Evolutionary conservation across 2,113 vertebrate species (phyloP).

Genomic region (Lagenorhynchus albirostris): DNA sequence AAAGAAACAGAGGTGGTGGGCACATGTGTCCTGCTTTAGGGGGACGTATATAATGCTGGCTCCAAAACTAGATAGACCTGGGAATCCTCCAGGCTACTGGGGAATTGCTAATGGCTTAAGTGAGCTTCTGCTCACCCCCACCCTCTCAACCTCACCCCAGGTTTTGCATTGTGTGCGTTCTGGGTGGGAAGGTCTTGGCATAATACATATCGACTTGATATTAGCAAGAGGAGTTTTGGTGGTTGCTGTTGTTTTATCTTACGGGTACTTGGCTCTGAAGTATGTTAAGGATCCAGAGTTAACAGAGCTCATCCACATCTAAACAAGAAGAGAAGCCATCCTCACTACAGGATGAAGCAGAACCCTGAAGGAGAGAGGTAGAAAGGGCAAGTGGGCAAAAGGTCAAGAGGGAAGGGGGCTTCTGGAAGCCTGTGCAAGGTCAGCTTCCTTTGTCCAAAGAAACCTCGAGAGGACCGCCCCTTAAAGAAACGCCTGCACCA

Average conservation of each 20-base stretch:
- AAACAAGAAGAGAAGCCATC: not conserved
- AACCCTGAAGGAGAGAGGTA: not conserved
- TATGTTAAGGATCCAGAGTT: not conserved
- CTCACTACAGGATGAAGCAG: not conserved
- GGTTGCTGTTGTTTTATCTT: not conserved
- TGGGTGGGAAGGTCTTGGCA: not conserved
- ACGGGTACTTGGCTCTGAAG: not conserved
- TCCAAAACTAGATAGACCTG: not conserved
- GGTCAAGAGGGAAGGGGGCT: not conserved
- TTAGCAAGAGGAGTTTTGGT: not conserved
- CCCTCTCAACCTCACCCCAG: not conserved
- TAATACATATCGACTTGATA: not conserved
- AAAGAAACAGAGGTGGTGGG: not conserved
- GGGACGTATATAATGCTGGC: accelerated
- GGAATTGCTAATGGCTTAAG: not conserved
- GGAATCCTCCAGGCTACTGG: not conserved
- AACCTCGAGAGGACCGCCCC: not conserved
- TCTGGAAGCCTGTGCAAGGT: not conserved
- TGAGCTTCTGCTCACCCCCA: not conserved
- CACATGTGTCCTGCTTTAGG: not conserved
- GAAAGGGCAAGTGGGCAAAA: not conserved
- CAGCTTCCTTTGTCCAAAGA: not conserved
- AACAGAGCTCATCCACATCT: not conserved
- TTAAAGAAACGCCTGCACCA: not conserved
- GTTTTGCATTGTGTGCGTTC: not conserved